These are phyloP conservation scores for Epinephelus fuscoguttatus DNA, from an alignment of 2,113 vertebrate genomes.

Conservation along the genomic window DNA sequence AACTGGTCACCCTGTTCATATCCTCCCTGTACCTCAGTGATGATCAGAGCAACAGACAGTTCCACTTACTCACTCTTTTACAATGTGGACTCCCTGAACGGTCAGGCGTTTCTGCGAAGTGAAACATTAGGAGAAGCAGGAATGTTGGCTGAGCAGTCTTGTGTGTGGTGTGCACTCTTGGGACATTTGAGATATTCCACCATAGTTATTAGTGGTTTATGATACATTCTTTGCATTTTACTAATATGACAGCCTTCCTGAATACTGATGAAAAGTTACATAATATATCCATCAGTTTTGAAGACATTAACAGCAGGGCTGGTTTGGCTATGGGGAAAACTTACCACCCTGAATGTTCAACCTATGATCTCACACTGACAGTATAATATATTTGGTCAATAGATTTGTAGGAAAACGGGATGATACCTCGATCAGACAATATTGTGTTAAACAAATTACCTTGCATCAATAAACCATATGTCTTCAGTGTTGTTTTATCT, in stretches of 20 bases:
- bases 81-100: constrained; percentile 35
- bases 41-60: constrained; percentile 37
- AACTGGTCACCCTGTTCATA: neutral
- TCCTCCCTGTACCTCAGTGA: neutral
- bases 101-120: constrained; percentile 33
- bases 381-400: neutral
- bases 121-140: constrained; percentile 57
- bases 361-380: neutral
- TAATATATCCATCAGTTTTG: constrained; percentile 26
- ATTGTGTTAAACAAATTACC: neutral
- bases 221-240: constrained; percentile 67
- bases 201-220: constrained; percentile 73
- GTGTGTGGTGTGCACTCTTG: constrained; percentile 46
- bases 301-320: constrained; percentile 26
- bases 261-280: constrained; percentile 50
- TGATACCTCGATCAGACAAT: neutral
- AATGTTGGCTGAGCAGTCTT: constrained; percentile 59
- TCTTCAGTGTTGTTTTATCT: neutral
- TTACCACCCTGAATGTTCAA: neutral
- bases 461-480: constrained; percentile 5
- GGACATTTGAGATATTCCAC: constrained; percentile 53
- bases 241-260: constrained; percentile 50
- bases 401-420: neutral
- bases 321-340: neutral
- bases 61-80: constrained; percentile 30